phyloP scores from a whole-genome alignment of 2,113 vertebrate genomes.

The Gadus chalcogrammus region DNA sequence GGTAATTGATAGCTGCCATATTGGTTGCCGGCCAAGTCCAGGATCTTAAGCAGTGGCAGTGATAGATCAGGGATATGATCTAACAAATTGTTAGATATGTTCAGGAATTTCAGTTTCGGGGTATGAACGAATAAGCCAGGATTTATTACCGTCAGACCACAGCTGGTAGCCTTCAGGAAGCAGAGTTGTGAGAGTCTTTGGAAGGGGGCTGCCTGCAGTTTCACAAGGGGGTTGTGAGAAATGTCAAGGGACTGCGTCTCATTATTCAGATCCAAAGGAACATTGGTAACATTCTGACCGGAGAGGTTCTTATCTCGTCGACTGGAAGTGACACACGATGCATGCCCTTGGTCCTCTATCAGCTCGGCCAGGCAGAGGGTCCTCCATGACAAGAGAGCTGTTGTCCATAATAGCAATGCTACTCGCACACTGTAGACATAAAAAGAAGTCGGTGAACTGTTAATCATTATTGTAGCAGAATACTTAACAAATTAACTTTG shows the following conservation, averaged over 20 bases:
- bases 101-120: conserved; percentile 53
- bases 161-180: conserved; percentile 52
- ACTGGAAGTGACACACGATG: conserved; percentile 39
- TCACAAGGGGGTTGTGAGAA: conserved; percentile 56
- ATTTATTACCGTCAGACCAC: conserved; percentile 48
- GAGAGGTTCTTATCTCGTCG: conserved; percentile 38
- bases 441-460: no score
- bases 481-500: no score
- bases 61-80: conserved; percentile 48
- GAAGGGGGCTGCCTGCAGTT: conserved; percentile 28
- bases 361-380: no score
- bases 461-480: no score
- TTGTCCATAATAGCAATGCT: no score
- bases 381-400: no score
- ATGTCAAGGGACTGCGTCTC: conserved; percentile 56
- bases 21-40: conserved; percentile 54
- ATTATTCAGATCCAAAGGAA: conserved; percentile 45
- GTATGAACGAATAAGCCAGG: conserved; percentile 42
- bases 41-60: conserved; percentile 42
- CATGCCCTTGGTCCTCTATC: background rate
- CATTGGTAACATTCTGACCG: conserved; percentile 30
- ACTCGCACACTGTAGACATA: no score
- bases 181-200: conserved; percentile 44
- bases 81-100: conserved; percentile 57
- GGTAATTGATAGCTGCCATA: conserved; percentile 51